A percentile compares a stretch with the other conserved stretches of the same genome.
Conservation (phyloP, 2,113 vertebrate species). For the Hepsetus odoe region DNA sequence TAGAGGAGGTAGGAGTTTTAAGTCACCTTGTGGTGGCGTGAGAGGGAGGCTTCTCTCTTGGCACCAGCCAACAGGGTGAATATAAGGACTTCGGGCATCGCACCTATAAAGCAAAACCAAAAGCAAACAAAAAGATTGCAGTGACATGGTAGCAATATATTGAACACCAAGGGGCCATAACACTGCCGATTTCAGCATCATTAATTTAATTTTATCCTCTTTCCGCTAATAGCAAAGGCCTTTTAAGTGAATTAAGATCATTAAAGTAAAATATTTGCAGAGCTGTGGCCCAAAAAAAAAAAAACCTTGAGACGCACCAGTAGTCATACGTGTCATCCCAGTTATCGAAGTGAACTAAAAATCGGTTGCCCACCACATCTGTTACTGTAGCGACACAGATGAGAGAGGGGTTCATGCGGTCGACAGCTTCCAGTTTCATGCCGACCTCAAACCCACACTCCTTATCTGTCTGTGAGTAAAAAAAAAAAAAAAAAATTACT, state of each 20-base stretch:
- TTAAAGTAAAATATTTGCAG: too few relatives aligned
- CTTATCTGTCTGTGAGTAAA: conserved; percentile 73
- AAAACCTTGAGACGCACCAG: too few relatives aligned
- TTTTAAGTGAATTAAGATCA: too few relatives aligned
- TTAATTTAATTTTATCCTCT: too few relatives aligned
- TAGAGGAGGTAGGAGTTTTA: background rate
- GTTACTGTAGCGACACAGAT: conserved; percentile 97
- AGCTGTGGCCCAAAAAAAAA: too few relatives aligned
- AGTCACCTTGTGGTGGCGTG: conserved; percentile 95
- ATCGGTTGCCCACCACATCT: conserved; percentile 88
- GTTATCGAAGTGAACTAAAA: conserved; percentile 98
- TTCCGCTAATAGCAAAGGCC: too few relatives aligned
- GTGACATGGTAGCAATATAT: too few relatives aligned
- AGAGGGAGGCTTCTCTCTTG: conserved; percentile 90
- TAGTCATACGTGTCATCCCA: conserved; percentile 99
- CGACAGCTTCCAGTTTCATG: conserved; percentile 96
- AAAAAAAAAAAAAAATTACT: background rate
- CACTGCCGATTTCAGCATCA: too few relatives aligned
- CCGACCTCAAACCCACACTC: conserved; percentile 88
- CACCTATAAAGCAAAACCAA: conserved; percentile 79
- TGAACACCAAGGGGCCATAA: too few relatives aligned
- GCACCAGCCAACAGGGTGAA: conserved; percentile 98
- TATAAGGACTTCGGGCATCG: conserved; percentile 94
- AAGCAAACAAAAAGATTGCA: background rate
- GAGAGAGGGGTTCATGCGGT: conserved; percentile 97